Evolutionary conservation across 1,140 invertebrate species (phyloP), one percentile per base, ranked within the genome.

Genomic region (Drosophila fuyamai): DNA sequence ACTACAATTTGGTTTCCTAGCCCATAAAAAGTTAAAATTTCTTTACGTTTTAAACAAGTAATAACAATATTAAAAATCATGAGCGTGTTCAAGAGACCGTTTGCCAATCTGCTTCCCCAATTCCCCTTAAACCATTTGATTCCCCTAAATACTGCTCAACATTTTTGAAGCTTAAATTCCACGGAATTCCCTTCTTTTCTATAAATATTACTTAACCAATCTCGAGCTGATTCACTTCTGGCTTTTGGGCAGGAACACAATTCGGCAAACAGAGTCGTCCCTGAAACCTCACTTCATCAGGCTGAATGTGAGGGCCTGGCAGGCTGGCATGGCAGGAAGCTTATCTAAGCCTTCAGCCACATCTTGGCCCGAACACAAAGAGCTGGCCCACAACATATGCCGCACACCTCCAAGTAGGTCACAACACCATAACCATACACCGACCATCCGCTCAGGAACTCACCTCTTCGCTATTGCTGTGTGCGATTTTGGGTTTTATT

Each of bases 351-450:
- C 73, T 59, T 76, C 61, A 76, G 61, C 61, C 55, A 57, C 72
- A 66, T 66, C 73, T 76, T 76, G 46, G 61, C 54, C 32, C 41
- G 5, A 59, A 62, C 72, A 75, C 38, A 75, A 63, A 63, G 58
- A 36, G 40, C 47, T 54, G 57, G 35, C 58, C 18, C 56, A 63
- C 67, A 74, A 50, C 73, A 76, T 66, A 67, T 76, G 73, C 41
- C 54, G 14, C 40, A 71, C 67, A 70, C 65, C 65, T 71, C 36
- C 73, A 76, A 76, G 61, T 76, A 76, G 73, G 73, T 76, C 73
- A 75, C 59, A 62, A 53, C 18, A 13, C 29, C 46, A 32, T 32
- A 32, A 8, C 29, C 29, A 32, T 32, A 32, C 29, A 32, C 5
- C 35, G 14, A 38, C 43, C 50, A 29, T 18, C 40, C 23, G n/a